Evolutionary conservation across 1,140 invertebrate genomes (phyloP).

Genomic region (Pogonognathellus flavescens): DNA sequence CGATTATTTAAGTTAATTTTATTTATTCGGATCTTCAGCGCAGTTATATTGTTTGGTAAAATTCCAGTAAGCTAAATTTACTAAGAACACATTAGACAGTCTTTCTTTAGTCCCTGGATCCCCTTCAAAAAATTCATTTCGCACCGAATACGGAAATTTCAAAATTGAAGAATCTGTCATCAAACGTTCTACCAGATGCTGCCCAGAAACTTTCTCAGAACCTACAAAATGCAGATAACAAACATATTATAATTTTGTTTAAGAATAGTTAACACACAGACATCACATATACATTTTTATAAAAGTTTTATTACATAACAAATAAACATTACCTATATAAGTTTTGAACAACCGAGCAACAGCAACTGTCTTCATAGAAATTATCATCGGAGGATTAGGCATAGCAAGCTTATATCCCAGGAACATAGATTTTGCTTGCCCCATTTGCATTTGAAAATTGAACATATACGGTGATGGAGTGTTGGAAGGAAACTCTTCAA

Average conservation of each 20-base stretch:
- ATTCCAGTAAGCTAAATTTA: constrained; percentile 64
- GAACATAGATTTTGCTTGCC: constrained; percentile 56
- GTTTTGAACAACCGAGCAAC: constrained; percentile 62
- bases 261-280: no score
- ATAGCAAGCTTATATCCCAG: constrained; percentile 41
- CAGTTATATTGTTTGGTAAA: constrained; percentile 56
- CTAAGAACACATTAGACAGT: constrained; percentile 57
- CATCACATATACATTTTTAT: no score
- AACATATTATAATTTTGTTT: no score
- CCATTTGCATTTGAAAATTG: constrained; percentile 55
- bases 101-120: constrained; percentile 47
- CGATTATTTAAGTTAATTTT: neutral
- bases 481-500: neutral
- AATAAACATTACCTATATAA: constrained; percentile 56
- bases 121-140: neutral
- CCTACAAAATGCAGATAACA: constrained; percentile 46
- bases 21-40: neutral
- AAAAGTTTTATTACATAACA: no score
- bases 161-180: constrained; percentile 13
- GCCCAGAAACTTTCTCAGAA: constrained; percentile 63
- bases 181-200: constrained; percentile 57
- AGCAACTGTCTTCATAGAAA: constrained; percentile 58
- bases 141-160: neutral
- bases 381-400: constrained; percentile 46
- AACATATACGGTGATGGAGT: constrained; percentile 26